Conservation (phyloP, 2,888 invertebrate species). For the Oxyscelio sp. region DNA sequence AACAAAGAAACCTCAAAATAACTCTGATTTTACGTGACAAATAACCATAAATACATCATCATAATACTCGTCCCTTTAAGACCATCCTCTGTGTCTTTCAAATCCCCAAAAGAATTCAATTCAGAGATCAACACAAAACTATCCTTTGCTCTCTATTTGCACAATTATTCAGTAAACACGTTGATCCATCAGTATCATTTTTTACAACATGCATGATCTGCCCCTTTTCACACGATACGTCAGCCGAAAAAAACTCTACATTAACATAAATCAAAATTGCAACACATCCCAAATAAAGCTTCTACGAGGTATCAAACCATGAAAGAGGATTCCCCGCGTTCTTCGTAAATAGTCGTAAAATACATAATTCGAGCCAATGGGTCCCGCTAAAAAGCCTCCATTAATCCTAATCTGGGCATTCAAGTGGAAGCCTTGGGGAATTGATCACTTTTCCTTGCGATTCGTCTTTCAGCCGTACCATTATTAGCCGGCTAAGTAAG, state of each 20-base stretch:
- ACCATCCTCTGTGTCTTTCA: too few species aligned
- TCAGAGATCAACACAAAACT: too few species aligned
- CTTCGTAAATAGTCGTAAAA: slow-evolving; percentile 63
- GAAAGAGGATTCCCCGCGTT: slow-evolving; percentile 46
- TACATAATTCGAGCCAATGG: slow-evolving; percentile 51
- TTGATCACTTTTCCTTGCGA: slow-evolving; percentile 68
- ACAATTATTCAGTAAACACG: slow-evolving; percentile 14
- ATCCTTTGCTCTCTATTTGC: slow-evolving; percentile 9
- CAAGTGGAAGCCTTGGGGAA: slow-evolving; percentile 53
- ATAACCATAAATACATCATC: too few species aligned
- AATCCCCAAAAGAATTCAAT: too few species aligned
- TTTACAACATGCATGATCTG: background rate
- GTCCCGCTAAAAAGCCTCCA: slow-evolving; percentile 54
- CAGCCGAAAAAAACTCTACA: slow-evolving; percentile 1
- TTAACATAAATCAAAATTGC: slow-evolving; percentile 65
- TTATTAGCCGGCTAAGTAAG: slow-evolving; percentile 73
- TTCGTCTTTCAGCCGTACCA: slow-evolving; percentile 46
- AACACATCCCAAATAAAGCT: slow-evolving; percentile 44
- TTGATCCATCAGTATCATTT: slow-evolving; percentile 17
- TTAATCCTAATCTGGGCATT: slow-evolving; percentile 72
- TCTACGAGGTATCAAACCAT: slow-evolving; percentile 29
- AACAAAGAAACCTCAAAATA: too few species aligned
- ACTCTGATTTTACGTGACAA: too few species aligned
- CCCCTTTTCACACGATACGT: slow-evolving; percentile 8
- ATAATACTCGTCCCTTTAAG: too few species aligned